phyloP scores from a whole-genome alignment of 1,140 invertebrate species.

The Lordiphosa clarofinis region DNA sequence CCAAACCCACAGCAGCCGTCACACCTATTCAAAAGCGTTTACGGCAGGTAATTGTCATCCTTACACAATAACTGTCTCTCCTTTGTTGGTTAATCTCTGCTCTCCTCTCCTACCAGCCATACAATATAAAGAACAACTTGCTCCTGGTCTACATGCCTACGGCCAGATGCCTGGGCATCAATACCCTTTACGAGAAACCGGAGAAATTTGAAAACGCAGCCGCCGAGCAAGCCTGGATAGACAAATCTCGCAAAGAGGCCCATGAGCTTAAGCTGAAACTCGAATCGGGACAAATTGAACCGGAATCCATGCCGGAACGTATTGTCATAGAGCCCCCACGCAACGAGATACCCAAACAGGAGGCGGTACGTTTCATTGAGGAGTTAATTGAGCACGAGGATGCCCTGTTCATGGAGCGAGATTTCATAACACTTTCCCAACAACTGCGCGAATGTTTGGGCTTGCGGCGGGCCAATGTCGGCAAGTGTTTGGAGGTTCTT shows the following conservation, averaged over 20 bases:
- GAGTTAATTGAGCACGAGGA: conserved; percentile 71
- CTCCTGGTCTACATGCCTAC: conserved; percentile 82
- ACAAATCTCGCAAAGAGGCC: conserved; percentile 82
- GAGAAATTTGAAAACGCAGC: conserved; percentile 80
- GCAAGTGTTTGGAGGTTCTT: conserved; percentile 83
- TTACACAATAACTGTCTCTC: too few relatives aligned
- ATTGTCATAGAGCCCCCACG: conserved; percentile 81
- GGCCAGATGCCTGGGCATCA: conserved; percentile 83
- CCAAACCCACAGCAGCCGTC: conserved; percentile 65
- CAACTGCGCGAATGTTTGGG: conserved; percentile 86
- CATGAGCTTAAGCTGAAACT: conserved; percentile 73
- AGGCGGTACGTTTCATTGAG: conserved; percentile 58
- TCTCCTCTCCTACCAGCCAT: conserved; percentile 10
- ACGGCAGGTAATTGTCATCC: conserved; percentile 25
- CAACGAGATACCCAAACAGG: conserved; percentile 57
- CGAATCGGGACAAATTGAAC: conserved; percentile 83
- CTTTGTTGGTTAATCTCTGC: too few relatives aligned
- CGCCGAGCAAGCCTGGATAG: conserved; percentile 83
- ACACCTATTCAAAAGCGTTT: conserved; percentile 59
- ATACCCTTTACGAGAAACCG: conserved; percentile 81
- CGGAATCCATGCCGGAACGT: conserved; percentile 82
- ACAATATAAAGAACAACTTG: conserved; percentile 72
- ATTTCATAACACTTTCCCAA: conserved; percentile 86
- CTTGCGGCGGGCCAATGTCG: conserved; percentile 84
- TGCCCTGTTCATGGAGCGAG: conserved; percentile 79